Evolutionary conservation across 2,888 invertebrate species (phyloP), one percentile per base, ranked within the genome.

Genomic region (Carcina quercana): DNA sequence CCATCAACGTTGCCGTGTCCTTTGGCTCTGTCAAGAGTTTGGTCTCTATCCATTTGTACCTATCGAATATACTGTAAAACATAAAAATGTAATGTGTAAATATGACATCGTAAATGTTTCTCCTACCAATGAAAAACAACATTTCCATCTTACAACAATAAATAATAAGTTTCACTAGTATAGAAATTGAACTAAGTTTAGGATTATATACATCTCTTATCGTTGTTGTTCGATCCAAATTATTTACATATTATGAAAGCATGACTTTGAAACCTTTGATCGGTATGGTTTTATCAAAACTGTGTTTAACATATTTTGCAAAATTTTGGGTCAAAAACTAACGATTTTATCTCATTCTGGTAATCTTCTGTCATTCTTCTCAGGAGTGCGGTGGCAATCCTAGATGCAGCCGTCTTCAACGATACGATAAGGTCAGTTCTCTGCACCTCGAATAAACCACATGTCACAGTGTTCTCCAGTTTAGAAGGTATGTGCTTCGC

Each of bases 361-460:
- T 96, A 95, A 62, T 94, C 92, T 13, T 87, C 79, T 1, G 91
- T 89, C 89, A 96, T 93, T 54, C 88, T 87, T 22, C 87, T 75
- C 3, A 97, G 68, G 30, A 97, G 67, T 30, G 88, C 86, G 28
- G 89, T 88, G 40, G 90, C 89, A 32, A 95, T 78, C 30, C 85
- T 84, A 17, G 89, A 86, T 0, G 95, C 93, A 15, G 91, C 83
- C 7, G 80, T 68, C 5, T 91, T 88, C 40, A 97, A 68, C 1
- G 90, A 85, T 11, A 86, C 85, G 26, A 97, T 92, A 15, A 97
- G 79, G 31, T 92, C 92, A 27, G 86, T 88, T 33, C 96, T 88
- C 65, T 94, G 91, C 63, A 97, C 90, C 56, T 93, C 91, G 62
- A 94, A 97, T 76, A 96, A 88, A 5, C 95, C 95, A 56, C 93